Percentiles rank a stretch among this genome's conserved stretches.
Evolutionary conservation across 2,888 invertebrate genomes (phyloP).

Genomic region (Apeira syringaria): DNA sequence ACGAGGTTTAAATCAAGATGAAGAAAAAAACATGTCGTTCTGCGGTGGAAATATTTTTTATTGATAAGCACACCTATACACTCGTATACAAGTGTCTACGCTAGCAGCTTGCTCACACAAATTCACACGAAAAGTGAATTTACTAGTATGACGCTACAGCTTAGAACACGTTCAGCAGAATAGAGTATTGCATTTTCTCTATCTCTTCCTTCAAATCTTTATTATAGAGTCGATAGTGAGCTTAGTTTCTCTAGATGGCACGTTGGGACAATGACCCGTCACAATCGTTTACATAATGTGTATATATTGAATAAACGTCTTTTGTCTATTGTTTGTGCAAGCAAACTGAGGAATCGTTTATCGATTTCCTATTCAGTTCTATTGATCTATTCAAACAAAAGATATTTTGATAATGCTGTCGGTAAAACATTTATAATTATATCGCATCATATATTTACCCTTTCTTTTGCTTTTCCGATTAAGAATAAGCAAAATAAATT

Average conservation of each 20-base stretch:
- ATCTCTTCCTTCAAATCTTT: neutral
- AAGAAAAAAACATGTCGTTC: constrained; percentile 50
- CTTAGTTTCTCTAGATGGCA: constrained; percentile 37
- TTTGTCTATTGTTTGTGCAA: constrained; percentile 5
- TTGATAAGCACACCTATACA: neutral
- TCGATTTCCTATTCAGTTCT: too few relatives aligned
- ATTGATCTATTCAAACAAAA: too few relatives aligned
- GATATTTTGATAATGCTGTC: too few relatives aligned
- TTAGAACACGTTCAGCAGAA: neutral
- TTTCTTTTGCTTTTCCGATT: too few relatives aligned
- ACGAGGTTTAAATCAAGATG: constrained; percentile 68
- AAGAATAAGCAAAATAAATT: too few relatives aligned
- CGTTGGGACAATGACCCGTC: constrained; percentile 40
- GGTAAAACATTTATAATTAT: too few relatives aligned
- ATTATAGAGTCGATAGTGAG: neutral
- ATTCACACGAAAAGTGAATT: constrained; percentile 1
- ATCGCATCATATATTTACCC: too few relatives aligned
- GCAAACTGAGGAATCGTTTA: neutral
- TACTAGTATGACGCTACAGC: neutral
- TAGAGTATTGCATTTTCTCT: neutral
- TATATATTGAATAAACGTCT: constrained; percentile 39
- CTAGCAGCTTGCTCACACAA: neutral
- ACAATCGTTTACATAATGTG: constrained; percentile 47
- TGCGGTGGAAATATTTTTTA: constrained; percentile 40
- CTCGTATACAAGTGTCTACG: neutral